Conservation (phyloP, 2,888 invertebrate species). For the Acrobasis consociella region DNA sequence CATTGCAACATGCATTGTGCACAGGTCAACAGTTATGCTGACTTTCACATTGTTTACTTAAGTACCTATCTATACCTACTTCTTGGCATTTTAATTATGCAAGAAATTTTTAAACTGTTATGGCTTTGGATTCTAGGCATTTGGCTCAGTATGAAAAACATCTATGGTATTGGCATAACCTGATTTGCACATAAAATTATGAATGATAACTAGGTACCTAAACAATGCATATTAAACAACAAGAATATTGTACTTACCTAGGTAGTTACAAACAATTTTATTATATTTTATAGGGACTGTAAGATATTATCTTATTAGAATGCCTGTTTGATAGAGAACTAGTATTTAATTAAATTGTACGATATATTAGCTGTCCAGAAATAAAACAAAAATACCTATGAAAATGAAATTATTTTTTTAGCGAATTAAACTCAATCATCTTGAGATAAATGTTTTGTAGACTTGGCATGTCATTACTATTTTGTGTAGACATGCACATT, state of each 20-base stretch:
- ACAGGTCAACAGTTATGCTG: conserved; percentile 55
- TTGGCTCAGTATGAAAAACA: not conserved
- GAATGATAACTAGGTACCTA: not conserved
- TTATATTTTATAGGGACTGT: not conserved
- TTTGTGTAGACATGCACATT: not conserved
- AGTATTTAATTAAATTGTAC: not conserved
- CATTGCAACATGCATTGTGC: conserved; percentile 46
- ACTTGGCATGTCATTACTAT: conserved; percentile 6
- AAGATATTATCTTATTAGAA: not conserved
- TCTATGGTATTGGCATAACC: not conserved
- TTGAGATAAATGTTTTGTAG: not conserved
- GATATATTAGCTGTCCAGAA: not conserved
- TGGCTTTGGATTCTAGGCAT: not conserved
- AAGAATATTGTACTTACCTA: not conserved
- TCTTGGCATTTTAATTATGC: conserved; percentile 23
- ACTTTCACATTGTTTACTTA: conserved; percentile 40
- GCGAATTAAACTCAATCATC: not conserved
- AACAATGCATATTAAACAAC: not conserved
- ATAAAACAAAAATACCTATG: too few relatives aligned
- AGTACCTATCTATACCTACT: conserved; percentile 24
- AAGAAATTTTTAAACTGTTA: not conserved
- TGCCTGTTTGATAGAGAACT: not conserved
- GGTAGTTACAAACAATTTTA: not conserved
- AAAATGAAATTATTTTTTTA: too few relatives aligned
- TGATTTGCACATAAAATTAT: not conserved